phyloP scores from a whole-genome alignment of 2,113 vertebrate species.

The Recurvirostra avosetta region DNA sequence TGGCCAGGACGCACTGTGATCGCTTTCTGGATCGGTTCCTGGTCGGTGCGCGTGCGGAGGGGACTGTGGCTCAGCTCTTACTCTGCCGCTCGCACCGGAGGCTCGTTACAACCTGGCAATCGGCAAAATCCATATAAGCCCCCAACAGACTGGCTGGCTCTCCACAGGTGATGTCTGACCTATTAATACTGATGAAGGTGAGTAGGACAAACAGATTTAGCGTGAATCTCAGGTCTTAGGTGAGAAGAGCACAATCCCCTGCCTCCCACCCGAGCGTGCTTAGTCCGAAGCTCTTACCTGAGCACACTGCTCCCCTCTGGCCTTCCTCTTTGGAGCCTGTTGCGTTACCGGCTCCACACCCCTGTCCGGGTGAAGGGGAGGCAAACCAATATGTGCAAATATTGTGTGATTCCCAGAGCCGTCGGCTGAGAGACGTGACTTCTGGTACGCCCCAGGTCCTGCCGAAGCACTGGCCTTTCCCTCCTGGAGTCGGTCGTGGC shows the following conservation, averaged over 20 bases:
- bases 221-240: neutral
- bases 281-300: neutral
- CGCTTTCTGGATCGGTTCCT: neutral
- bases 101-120: neutral
- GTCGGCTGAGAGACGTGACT: neutral
- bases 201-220: neutral
- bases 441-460: neutral
- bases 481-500: neutral
- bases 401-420: fast-evolving
- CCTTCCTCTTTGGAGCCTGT: neutral
- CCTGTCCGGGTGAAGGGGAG: fast-evolving
- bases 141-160: neutral
- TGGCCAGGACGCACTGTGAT: neutral
- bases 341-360: neutral
- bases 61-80: neutral
- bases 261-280: fast-evolving
- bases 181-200: neutral
- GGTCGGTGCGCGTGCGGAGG: fast-evolving
- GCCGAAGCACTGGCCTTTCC: neutral
- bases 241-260: neutral
- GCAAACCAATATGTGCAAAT: neutral
- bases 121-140: neutral
- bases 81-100: neutral
- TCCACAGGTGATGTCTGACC: neutral
- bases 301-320: neutral